These are phyloP conservation scores for Betta splendens DNA, from an alignment of 2,797 vertebrate genomes.

Conservation along the genomic window DNA sequence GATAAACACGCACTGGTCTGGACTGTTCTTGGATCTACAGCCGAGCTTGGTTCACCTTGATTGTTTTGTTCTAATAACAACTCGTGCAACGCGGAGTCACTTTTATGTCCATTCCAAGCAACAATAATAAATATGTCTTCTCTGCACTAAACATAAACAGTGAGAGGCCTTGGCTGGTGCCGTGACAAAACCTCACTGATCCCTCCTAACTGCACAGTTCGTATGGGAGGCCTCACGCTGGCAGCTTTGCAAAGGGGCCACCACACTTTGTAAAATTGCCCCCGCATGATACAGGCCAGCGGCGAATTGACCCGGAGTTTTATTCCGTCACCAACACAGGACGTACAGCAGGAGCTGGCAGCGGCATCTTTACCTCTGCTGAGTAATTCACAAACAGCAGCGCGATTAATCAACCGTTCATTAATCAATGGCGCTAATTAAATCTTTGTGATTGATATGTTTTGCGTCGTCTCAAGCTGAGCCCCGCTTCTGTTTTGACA, in stretches of 20 bases:
- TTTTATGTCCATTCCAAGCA: conserved; percentile 6
- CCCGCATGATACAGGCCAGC: conserved; percentile 24
- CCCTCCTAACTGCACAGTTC: not conserved
- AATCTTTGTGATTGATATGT: no score
- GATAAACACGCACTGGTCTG: conserved; percentile 3
- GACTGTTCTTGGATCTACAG: not conserved
- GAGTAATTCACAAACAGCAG: no score
- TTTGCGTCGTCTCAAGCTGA: not conserved
- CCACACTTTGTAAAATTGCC: conserved; percentile 28
- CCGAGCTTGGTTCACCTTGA: conserved; percentile 12
- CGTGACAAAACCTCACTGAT: not conserved
- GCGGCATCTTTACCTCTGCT: no score
- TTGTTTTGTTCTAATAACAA: conserved; percentile 11
- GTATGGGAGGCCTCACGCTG: not conserved
- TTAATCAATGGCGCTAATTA: not conserved
- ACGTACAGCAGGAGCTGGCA: no score
- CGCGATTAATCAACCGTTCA: not conserved
- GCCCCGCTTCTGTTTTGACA: no score
- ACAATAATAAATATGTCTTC: no score
- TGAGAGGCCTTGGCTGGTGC: not conserved
- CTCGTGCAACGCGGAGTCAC: not conserved
- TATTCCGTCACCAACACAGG: conserved; percentile 36
- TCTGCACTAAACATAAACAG: not conserved
- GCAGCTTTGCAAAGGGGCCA: conserved; percentile 24
- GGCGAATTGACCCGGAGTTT: conserved; percentile 42